Conservation (phyloP, 2,888 invertebrate genomes). For the Seira sanloemensis region DNA sequence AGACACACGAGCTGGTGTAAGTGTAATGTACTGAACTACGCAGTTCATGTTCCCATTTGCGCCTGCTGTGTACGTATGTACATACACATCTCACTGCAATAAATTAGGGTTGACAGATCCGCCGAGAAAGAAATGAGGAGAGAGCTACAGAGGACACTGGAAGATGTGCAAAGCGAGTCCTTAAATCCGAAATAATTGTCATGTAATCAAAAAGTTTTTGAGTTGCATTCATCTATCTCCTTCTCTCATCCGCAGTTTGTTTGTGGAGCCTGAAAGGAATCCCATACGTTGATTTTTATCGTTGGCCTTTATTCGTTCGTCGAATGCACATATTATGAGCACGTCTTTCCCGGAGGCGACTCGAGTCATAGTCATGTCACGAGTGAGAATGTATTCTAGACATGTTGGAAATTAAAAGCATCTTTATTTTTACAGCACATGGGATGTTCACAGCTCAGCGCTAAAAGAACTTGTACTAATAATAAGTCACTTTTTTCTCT, state of each 20-base stretch:
- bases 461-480: not conserved
- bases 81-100: too few relatives aligned
- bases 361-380: constrained; percentile 56
- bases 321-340: too few relatives aligned
- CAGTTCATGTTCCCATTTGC: too few relatives aligned
- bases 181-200: constrained; percentile 66
- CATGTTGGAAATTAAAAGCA: constrained; percentile 66
- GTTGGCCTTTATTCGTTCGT: too few relatives aligned
- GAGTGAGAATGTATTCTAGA: constrained; percentile 56
- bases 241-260: too few relatives aligned
- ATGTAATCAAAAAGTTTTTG: constrained; percentile 64
- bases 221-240: constrained; percentile 43
- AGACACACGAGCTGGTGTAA: too few relatives aligned
- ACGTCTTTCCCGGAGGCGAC: constrained; percentile 44
- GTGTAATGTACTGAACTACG: too few relatives aligned
- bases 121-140: too few relatives aligned
- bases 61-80: too few relatives aligned
- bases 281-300: too few relatives aligned
- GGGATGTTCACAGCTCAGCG: constrained; percentile 53
- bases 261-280: too few relatives aligned
- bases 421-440: constrained; percentile 58
- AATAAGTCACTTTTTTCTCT: constrained; percentile 29
- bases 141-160: not conserved
- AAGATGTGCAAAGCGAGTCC: constrained; percentile 47
- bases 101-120: too few relatives aligned